Conservation (phyloP, 2,888 invertebrate species). For the Cybosia mesomella region DNA sequence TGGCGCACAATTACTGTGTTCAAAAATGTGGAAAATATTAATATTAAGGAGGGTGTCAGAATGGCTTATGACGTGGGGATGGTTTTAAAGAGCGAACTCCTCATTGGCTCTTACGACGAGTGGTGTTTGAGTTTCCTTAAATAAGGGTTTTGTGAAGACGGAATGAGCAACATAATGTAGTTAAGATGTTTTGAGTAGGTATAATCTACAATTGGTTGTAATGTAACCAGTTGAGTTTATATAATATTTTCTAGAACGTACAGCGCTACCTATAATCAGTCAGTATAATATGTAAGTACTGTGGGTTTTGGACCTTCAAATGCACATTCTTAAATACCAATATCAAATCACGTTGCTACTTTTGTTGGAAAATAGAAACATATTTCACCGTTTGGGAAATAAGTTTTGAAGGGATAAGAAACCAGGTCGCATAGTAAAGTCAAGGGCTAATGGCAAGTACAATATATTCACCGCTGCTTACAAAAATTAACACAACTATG, state of each 20-base stretch:
- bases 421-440: too few species aligned
- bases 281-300: too few species aligned
- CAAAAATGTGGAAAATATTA: constrained; percentile 81
- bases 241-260: not conserved
- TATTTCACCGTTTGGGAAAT: not conserved
- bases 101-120: constrained; percentile 51
- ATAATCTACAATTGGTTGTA: constrained; percentile 11
- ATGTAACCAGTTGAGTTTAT: not conserved
- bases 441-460: too few species aligned
- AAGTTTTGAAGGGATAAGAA: not conserved
- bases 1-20: constrained; percentile 77
- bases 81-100: constrained; percentile 51
- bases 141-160: constrained; percentile 32
- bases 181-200: constrained; percentile 27
- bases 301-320: too few species aligned
- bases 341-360: not conserved
- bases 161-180: constrained; percentile 44
- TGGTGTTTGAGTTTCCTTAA: constrained; percentile 43
- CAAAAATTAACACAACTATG: too few species aligned
- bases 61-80: constrained; percentile 64
- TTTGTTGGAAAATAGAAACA: not conserved
- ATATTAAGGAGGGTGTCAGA: constrained; percentile 73
- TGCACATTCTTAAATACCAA: too few species aligned
- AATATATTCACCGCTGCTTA: too few species aligned
- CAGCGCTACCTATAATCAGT: too few species aligned